These are phyloP conservation scores for Casuarius casuarius DNA, from an alignment of 2,113 vertebrate species.

Conservation along the genomic window DNA sequence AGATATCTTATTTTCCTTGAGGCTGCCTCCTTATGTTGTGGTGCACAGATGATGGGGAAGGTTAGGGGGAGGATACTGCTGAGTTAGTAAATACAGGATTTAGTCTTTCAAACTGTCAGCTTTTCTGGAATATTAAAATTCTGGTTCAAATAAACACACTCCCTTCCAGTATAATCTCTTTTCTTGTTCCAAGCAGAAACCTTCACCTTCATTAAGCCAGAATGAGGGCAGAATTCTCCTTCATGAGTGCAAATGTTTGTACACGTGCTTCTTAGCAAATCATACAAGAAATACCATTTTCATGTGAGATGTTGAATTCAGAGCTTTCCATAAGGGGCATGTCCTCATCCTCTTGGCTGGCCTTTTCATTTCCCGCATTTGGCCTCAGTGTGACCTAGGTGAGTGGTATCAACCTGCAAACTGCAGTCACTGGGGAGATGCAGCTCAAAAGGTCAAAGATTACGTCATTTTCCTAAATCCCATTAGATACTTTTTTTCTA, in stretches of 20 bases:
- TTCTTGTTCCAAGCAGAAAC: background rate
- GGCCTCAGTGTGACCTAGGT: background rate
- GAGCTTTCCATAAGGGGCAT: background rate
- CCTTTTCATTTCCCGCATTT: background rate
- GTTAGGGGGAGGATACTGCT: background rate
- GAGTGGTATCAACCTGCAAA: background rate
- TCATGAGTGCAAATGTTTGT: background rate
- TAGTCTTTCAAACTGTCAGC: slow-evolving; percentile 31
- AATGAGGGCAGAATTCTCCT: background rate
- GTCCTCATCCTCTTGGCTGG: background rate
- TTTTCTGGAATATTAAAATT: slow-evolving; percentile 16
- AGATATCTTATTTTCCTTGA: background rate
- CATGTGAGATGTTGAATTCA: background rate
- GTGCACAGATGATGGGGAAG: background rate
- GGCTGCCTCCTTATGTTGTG: background rate
- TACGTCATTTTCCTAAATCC: background rate
- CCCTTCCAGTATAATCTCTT: background rate
- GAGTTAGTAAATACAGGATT: slow-evolving; percentile 22
- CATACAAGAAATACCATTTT: background rate
- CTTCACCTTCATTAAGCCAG: background rate
- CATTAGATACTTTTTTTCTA: background rate
- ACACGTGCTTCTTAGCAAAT: background rate
- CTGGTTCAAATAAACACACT: slow-evolving; percentile 37
- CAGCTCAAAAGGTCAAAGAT: background rate
- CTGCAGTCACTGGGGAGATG: background rate